Conservation (phyloP, 2,113 vertebrate species). For the Pygathrix nemaeus region DNA sequence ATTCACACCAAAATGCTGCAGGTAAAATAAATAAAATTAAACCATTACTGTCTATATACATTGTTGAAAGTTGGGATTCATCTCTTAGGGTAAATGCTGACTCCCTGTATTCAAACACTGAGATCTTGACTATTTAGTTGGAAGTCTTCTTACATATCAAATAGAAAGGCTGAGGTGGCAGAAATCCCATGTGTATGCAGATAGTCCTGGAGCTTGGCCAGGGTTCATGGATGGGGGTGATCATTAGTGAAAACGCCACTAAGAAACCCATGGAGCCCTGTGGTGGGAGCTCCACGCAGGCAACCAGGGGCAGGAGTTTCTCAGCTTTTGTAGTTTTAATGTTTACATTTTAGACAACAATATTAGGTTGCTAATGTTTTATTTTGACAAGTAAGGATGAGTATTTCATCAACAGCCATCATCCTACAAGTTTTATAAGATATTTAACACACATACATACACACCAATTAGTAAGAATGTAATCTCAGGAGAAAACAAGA, state of each 20-base stretch:
- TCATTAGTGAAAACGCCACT: neutral
- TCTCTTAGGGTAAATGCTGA: neutral
- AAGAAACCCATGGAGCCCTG: neutral
- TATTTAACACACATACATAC: neutral
- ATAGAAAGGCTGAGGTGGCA: neutral
- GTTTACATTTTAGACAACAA: neutral
- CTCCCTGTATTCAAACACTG: neutral
- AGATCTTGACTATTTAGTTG: neutral
- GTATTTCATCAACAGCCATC: neutral
- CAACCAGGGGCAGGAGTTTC: neutral
- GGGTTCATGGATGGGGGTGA: neutral
- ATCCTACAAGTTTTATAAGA: neutral
- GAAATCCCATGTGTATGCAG: neutral
- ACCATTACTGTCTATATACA: neutral
- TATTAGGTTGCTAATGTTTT: neutral
- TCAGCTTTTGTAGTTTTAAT: neutral
- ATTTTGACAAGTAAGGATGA: neutral
- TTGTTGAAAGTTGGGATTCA: neutral
- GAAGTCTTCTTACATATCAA: neutral
- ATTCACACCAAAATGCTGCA: conserved; percentile 92
- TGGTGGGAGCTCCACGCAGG: neutral
- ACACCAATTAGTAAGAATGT: neutral
- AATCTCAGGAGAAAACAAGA: neutral
- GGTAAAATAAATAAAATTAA: conserved; percentile 74
- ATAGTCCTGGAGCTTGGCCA: neutral